These are phyloP conservation scores for Lysiphlebus fabarum DNA, from an alignment of 1,140 invertebrate species.

Conservation along the genomic window DNA sequence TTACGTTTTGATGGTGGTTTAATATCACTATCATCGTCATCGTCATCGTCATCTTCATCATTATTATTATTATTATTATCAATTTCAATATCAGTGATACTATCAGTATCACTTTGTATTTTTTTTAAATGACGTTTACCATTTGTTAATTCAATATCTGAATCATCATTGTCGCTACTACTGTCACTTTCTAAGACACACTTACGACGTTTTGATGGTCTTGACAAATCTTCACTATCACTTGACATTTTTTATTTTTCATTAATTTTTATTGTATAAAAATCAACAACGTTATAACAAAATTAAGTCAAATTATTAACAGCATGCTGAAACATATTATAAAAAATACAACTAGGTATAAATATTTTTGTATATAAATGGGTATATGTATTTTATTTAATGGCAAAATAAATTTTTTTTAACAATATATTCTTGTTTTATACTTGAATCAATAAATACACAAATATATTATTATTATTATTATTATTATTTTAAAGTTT, in stretches of 20 bases:
- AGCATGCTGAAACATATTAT: not conserved
- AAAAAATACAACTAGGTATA: too few relatives aligned
- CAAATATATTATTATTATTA: too few relatives aligned
- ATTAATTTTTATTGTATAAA: too few relatives aligned
- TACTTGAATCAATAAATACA: too few relatives aligned
- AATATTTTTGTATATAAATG: too few relatives aligned
- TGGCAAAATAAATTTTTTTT: too few relatives aligned
- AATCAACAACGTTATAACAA: not conserved
- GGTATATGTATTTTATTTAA: too few relatives aligned
- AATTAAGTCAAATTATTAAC: not conserved
- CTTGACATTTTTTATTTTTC: too few relatives aligned
- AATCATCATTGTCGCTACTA: conserved; percentile 44
- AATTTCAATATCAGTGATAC: conserved; percentile 45
- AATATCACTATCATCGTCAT: conserved; percentile 37
- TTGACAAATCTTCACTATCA: conserved; percentile 35
- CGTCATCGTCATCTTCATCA: conserved; percentile 46
- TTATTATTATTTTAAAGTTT: too few relatives aligned
- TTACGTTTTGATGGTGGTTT: conserved; percentile 33
- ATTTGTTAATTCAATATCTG: conserved; percentile 29
- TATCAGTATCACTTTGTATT: conserved; percentile 45
- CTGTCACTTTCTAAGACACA: conserved; percentile 38
- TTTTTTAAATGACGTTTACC: conserved; percentile 39
- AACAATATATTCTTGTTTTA: too few relatives aligned
- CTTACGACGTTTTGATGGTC: conserved; percentile 34
- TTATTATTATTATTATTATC: conserved; percentile 38